phyloP scores from a whole-genome alignment of 2,888 invertebrate genomes.

The Drosophila demipolita region DNA sequence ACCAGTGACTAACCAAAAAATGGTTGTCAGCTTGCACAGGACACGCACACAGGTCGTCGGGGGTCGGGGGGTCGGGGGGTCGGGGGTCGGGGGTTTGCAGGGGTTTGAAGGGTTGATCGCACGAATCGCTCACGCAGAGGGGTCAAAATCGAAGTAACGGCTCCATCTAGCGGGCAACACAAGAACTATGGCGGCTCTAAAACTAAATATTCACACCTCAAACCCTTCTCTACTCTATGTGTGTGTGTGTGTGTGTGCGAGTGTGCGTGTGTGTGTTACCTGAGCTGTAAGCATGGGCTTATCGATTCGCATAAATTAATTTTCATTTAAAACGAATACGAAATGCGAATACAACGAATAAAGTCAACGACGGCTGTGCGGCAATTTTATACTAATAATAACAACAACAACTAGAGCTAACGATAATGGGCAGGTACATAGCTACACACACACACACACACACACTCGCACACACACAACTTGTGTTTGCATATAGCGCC shows the following conservation, averaged over 20 bases:
- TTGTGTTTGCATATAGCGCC: slow-evolving; percentile 58
- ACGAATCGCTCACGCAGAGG: neutral
- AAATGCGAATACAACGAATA: slow-evolving; percentile 66
- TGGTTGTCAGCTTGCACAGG: slow-evolving; percentile 41
- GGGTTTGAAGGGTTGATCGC: slow-evolving; percentile 53
- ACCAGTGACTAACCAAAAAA: slow-evolving; percentile 74
- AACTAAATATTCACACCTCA: slow-evolving; percentile 27
- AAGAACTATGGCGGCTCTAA: slow-evolving; percentile 23
- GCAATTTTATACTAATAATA: slow-evolving; percentile 51
- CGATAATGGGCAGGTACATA: slow-evolving; percentile 62
- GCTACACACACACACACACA: slow-evolving; percentile 28
- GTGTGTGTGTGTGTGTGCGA: slow-evolving; percentile 8
- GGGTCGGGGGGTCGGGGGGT: slow-evolving; percentile 31
- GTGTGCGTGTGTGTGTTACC: slow-evolving; percentile 17
- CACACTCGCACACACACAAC: slow-evolving; percentile 21
- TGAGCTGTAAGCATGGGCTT: slow-evolving; percentile 46
- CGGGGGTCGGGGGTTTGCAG: slow-evolving; percentile 35
- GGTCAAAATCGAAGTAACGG: slow-evolving; percentile 45
- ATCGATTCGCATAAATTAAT: slow-evolving; percentile 80
- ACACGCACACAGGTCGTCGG: slow-evolving; percentile 44
- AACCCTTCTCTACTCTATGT: neutral
- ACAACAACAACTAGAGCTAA: slow-evolving; percentile 36
- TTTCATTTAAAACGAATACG: slow-evolving; percentile 78
- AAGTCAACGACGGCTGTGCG: slow-evolving; percentile 62
- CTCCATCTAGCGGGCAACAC: slow-evolving; percentile 56